These are phyloP conservation scores for Digitonthophagus gazella DNA, from an alignment of 2,888 invertebrate species.

Conservation along the genomic window DNA sequence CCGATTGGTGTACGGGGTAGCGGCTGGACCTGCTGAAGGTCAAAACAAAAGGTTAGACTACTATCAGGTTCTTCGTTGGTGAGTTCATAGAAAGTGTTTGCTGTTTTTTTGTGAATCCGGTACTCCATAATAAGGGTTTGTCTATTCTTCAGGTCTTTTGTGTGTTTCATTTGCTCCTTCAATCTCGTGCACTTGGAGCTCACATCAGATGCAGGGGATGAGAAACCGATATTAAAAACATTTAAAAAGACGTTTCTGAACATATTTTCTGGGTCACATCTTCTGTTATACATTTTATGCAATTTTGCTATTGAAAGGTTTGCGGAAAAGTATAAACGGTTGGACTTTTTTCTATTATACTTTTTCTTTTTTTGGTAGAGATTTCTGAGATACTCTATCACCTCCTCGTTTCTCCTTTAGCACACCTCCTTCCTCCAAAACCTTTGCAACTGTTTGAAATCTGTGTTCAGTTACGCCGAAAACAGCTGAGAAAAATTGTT, in stretches of 20 bases:
- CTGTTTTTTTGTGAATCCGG: constrained; percentile 18
- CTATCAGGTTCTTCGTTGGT: constrained; percentile 10
- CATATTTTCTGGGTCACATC: constrained; percentile 32
- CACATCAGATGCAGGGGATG: constrained; percentile 34
- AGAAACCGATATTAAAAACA: constrained; percentile 38
- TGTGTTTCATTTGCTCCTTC: background rate
- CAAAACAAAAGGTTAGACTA: constrained; percentile 23
- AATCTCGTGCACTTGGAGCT: constrained; percentile 33
- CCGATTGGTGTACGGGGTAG: constrained; percentile 21
- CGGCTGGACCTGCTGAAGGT: constrained; percentile 27
- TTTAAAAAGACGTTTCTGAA: constrained; percentile 28
- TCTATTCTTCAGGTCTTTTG: background rate
- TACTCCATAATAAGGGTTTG: constrained; percentile 4
- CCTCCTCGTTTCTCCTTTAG: no score
- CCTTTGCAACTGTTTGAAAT: no score
- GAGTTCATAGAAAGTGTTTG: constrained; percentile 22
- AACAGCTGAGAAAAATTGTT: no score
- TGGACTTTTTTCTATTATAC: constrained; percentile 36
- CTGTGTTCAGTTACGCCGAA: no score
- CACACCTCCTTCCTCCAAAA: no score
- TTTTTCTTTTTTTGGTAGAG: no score
- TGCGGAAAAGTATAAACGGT: constrained; percentile 34
- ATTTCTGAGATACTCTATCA: no score
- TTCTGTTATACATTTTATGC: constrained; percentile 35
- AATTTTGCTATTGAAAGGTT: constrained; percentile 35